Percentiles rank a stretch among this genome's conserved stretches.
Evolutionary conservation across 2,888 invertebrate genomes (phyloP).

Genomic region (Parascotia fuliginaria): DNA sequence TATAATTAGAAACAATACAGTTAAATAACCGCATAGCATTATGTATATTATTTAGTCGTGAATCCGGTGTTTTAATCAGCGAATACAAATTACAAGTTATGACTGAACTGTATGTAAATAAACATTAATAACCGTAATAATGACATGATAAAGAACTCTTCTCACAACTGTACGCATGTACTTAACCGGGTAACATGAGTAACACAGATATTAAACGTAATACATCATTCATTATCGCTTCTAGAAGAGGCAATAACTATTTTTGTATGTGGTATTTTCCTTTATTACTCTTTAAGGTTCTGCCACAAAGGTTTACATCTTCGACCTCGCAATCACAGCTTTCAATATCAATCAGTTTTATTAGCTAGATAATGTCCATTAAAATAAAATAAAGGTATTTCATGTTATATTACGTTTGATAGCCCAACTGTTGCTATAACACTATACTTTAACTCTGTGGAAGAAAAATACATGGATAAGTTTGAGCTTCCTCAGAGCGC

Average conservation of each 20-base stretch:
- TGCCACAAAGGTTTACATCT: constrained; percentile 8
- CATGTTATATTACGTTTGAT: constrained; percentile 7
- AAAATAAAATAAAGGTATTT: constrained; percentile 23
- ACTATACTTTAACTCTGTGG: constrained; percentile 52
- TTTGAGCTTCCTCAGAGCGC: constrained; percentile 51
- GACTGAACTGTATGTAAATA: no score
- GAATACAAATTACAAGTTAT: no score
- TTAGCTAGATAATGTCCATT: constrained; percentile 19
- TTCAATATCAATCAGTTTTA: constrained; percentile 32
- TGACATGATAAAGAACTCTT: no score
- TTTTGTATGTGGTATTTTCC: constrained; percentile 5
- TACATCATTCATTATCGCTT: constrained; percentile 4
- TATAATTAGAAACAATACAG: no score
- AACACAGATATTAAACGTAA: constrained; percentile 3
- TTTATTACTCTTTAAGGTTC: constrained; percentile 2
- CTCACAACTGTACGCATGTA: not conserved
- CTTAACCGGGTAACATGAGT: constrained; percentile 1
- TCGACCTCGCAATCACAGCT: constrained; percentile 20
- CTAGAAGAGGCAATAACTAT: not conserved
- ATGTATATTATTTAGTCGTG: no score
- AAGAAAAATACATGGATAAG: constrained; percentile 59
- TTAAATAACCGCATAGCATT: no score
- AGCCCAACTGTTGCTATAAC: constrained; percentile 9
- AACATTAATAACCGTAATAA: no score
- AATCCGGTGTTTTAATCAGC: no score